Conservation (phyloP, 23 tunicate genomes). For the Botrylloides violaceus region DNA sequence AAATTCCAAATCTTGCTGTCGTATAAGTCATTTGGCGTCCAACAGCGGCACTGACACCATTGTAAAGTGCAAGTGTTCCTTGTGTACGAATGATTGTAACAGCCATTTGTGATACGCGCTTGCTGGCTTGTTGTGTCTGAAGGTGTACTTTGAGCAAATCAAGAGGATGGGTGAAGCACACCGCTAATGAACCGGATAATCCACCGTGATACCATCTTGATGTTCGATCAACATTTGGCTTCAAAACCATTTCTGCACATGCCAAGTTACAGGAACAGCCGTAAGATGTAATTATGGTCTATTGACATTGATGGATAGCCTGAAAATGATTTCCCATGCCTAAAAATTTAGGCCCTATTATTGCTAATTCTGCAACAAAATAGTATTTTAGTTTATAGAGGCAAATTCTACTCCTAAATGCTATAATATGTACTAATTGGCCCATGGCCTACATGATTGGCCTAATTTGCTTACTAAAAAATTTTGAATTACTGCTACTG, state of each 20-base stretch:
- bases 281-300: too few relatives aligned
- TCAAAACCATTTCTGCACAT: constrained; percentile 4
- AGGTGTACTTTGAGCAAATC: constrained; percentile 91
- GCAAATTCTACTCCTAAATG: too few relatives aligned
- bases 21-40: constrained; percentile 92
- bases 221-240: constrained; percentile 21
- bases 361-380: too few relatives aligned
- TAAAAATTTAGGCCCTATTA: too few relatives aligned
- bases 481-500: too few relatives aligned
- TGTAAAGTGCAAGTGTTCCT: constrained; percentile 70
- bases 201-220: constrained; percentile 95
- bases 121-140: constrained; percentile 63
- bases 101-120: constrained; percentile 70
- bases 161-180: constrained; percentile 84
- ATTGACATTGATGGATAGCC: too few relatives aligned
- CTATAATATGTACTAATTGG: too few relatives aligned
- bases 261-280: too few relatives aligned
- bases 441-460: too few relatives aligned
- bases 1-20: constrained; percentile 69
- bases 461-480: too few relatives aligned
- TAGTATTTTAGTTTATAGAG: too few relatives aligned
- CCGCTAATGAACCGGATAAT: constrained; percentile 75
- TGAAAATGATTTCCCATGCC: too few relatives aligned
- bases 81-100: constrained; percentile 62
- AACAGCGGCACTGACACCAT: constrained; percentile 92